Base-by-base conservation (phyloP, 1,140 invertebrate genomes). In the Calephelis virginiensis region DNA sequence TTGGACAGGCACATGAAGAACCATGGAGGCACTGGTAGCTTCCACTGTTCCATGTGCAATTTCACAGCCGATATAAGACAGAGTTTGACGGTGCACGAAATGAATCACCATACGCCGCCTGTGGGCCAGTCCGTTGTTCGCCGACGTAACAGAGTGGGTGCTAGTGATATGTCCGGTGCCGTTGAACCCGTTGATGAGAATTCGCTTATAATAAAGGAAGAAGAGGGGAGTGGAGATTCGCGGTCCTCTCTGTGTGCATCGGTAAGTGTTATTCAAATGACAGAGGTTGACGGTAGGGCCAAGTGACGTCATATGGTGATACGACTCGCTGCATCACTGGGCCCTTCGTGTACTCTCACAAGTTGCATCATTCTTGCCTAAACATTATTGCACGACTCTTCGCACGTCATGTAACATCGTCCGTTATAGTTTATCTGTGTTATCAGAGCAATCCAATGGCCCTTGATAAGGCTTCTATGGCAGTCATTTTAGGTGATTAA, bases 31-130 rank as follows among this genome's bases (percentile, higher is more conserved):
- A 94, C 92, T 17, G 97, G 96, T 12, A 94, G 94, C 63, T 97
- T 96, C 88, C 94, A 95, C 77, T 99, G 98, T 88, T 94, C 94
- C 13, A 94, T 96, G 68, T 99, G 98, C 87, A 97, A 96, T 82
- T 99, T 98, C 86, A 96, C 97, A 0, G 96, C 97, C 11, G 96
- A 97, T 77, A 98, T 97, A 74, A 97, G 97, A 79, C 97, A 98
- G 80, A 97, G 96, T 83, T 91, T 98, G 66, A 98, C 97, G 1
- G 96, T 98, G 28, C 97, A 99, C 85, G 95, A 98, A 81, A 96
- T 97, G 91, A 97, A 97, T 90, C 96, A 97, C 82, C 96, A 97
- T 90, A 93, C 97, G 77, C 95, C 96, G 59, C 94, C 95, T 2
- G 94, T 94, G 63, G 94, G 95, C 48, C 93, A 94, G 77, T 77